These are phyloP conservation scores for Philereme transversata DNA, from an alignment of 2,888 invertebrate genomes.

Conservation along the genomic window DNA sequence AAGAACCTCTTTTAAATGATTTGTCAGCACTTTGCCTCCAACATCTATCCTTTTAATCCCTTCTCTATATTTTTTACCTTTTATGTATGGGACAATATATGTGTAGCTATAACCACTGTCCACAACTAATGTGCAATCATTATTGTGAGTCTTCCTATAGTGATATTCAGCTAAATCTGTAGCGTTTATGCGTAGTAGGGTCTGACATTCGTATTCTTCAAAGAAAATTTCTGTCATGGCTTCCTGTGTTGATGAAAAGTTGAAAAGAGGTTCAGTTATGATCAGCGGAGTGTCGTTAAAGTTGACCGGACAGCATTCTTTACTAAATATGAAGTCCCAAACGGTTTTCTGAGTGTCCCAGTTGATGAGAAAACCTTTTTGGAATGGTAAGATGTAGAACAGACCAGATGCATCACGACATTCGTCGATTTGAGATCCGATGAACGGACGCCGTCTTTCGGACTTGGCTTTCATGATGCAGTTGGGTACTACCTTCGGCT, in stretches of 20 bases:
- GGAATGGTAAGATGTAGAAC: conserved; percentile 96
- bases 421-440: conserved; percentile 96
- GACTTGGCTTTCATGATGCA: conserved; percentile 99
- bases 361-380: conserved; percentile 97
- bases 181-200: conserved; percentile 91
- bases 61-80: conserved; percentile 86
- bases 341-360: conserved; percentile 98
- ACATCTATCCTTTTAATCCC: conserved; percentile 94
- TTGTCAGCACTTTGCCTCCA: conserved; percentile 98
- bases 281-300: conserved; percentile 91
- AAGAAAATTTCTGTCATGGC: conserved; percentile 98
- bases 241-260: conserved; percentile 96
- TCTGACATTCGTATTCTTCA: conserved; percentile 97
- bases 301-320: conserved; percentile 91
- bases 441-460: conserved; percentile 95
- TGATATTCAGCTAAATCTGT: conserved; percentile 91
- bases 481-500: conserved; percentile 93
- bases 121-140: conserved; percentile 91
- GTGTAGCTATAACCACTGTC: conserved; percentile 98
- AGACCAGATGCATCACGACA: conserved; percentile 97
- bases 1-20: conserved; percentile 98
- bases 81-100: conserved; percentile 95
- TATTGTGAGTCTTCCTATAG: conserved; percentile 81
- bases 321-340: conserved; percentile 96
- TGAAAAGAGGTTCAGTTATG: conserved; percentile 97